These are phyloP conservation scores for Naso thynnoides DNA, from an alignment of 2,797 vertebrate species.

Conservation along the genomic window DNA sequence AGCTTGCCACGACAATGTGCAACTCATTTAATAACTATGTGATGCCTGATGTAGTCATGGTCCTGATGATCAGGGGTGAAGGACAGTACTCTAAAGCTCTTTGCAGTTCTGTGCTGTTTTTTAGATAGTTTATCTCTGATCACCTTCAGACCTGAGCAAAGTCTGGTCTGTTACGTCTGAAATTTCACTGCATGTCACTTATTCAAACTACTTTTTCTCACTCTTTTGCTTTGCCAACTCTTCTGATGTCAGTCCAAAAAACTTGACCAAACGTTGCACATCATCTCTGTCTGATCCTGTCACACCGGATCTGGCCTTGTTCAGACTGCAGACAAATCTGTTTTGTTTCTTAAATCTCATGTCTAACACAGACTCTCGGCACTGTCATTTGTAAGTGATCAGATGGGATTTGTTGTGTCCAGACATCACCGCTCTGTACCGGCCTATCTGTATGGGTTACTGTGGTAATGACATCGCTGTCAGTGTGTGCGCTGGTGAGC, in stretches of 20 bases:
- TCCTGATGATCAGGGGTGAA: conserved; percentile 39
- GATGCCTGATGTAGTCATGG: neutral
- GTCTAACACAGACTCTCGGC: no score
- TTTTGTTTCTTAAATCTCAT: no score
- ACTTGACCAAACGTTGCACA: neutral
- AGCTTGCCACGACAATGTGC: neutral
- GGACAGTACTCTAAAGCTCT: neutral
- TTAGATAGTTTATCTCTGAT: neutral
- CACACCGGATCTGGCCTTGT: neutral
- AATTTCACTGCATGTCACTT: conserved; percentile 7
- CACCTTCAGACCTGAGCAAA: neutral
- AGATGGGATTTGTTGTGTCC: no score
- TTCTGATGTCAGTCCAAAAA: conserved; percentile 9
- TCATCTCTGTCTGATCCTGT: conserved; percentile 1
- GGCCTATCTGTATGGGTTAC: no score
- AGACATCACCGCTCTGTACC: no score
- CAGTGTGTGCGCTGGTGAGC: no score
- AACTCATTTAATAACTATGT: neutral
- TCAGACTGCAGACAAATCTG: no score
- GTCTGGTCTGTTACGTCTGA: conserved; percentile 16
- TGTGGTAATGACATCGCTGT: no score
- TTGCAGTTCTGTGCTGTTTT: neutral
- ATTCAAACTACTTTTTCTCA: neutral
- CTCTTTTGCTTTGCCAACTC: conserved; percentile 20
- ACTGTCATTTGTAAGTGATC: no score